Percentiles rank a stretch among this genome's conserved stretches.
Evolutionary conservation across 2,113 vertebrate genomes (phyloP).

Genomic region (Toxostoma redivivum): DNA sequence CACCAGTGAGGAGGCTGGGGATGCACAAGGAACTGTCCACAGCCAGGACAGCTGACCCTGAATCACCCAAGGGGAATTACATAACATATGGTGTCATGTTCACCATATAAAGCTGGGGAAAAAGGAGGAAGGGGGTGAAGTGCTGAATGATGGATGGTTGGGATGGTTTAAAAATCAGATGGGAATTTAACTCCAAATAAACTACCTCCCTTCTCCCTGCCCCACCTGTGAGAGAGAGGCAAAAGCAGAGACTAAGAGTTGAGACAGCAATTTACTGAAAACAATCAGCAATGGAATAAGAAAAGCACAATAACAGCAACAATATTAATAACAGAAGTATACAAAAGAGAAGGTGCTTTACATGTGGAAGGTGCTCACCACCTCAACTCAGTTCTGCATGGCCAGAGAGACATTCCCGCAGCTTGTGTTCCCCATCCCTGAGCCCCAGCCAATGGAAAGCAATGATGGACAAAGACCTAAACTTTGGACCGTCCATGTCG

Average conservation of each 20-base stretch:
- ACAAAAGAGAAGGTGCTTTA: not conserved
- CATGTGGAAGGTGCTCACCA: not conserved
- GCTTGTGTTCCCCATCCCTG: not conserved
- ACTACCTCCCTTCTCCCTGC: not conserved
- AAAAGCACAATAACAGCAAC: not conserved
- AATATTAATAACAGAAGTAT: not conserved
- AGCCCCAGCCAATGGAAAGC: not conserved
- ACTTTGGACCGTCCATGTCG: fast-evolving
- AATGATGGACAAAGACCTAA: not conserved
- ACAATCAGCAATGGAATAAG: not conserved
- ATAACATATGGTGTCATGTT: not conserved
- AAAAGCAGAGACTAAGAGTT: not conserved
- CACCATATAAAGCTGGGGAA: not conserved
- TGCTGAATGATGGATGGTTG: not conserved
- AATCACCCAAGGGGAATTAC: not conserved
- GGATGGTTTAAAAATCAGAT: not conserved
- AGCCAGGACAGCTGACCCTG: not conserved
- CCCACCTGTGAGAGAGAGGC: not conserved
- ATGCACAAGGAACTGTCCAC: not conserved
- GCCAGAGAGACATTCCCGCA: fast-evolving
- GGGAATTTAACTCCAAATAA: not conserved
- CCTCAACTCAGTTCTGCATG: fast-evolving
- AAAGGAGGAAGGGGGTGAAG: not conserved
- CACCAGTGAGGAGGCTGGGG: too few relatives aligned
- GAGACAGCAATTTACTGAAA: not conserved